Evolutionary conservation across 1,140 invertebrate genomes (phyloP), one percentile per base, ranked within the genome.

Genomic region (Cecropterus lyciades): DNA sequence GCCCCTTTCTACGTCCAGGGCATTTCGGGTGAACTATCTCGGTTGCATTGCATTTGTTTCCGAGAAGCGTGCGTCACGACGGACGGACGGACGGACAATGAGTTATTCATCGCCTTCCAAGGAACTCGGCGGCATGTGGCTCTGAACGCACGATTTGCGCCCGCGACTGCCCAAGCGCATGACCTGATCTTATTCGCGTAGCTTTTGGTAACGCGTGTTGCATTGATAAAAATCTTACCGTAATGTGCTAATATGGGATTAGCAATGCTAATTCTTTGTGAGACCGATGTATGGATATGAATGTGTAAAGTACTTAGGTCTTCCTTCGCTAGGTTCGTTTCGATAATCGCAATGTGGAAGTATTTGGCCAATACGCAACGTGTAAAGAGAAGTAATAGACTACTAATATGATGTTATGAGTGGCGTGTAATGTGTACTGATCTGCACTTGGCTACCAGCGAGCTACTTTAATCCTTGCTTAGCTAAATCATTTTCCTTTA

Each of bases 51-150:
- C 80, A 79, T 77, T 72, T 73, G 74, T 77, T 89, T 89, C 89
- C 75, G 70, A 78, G 89, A 89, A 89, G 57, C 78, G 76, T 87
- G 86, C 87, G 89, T 91, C 89, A 91, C 80, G 81, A 74, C 84
- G 81, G 79, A 83, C 80, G 86, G 77, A 85, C 82, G 83, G 64
- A 89, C 80, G 76, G 79, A 91, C 89, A 91, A 91, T 91, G 89
- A 86, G 86, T 91, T 91, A 91, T 90, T 91, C 89, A 91, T 91
- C 82, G 85, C 77, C 79, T 89, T 91, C 87, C 84, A 75, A 69
- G 82, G 86, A 91, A 89, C 67, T 84, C 79, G 79, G 82, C 83
- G 89, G 87, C 85, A 88, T 87, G 84, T 83, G 87, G 77, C 75
- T 75, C 78, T 84, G 77, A 82, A 89, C 80, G 86, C 86, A 86